Percentiles rank a stretch among this genome's conserved stretches.
Evolutionary conservation across 2,888 invertebrate species (phyloP).

Genomic region (Anticlea derivata): DNA sequence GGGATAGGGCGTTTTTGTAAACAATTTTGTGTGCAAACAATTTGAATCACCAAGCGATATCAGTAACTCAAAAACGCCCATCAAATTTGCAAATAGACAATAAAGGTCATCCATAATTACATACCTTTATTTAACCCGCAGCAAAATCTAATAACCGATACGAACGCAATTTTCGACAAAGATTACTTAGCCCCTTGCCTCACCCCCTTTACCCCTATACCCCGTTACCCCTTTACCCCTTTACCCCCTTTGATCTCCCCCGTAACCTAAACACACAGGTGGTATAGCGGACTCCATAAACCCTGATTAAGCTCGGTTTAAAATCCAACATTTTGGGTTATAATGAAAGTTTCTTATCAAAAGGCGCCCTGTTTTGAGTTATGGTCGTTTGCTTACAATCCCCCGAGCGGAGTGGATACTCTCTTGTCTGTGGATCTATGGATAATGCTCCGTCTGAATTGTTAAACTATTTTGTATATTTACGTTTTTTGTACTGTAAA

Average conservation of each 20-base stretch:
- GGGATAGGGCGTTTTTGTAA: background rate
- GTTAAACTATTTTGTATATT: constrained; percentile 1
- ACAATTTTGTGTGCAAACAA: constrained; percentile 11
- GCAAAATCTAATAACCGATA: constrained; percentile 68
- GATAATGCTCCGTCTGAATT: constrained; percentile 29
- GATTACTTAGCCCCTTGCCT: constrained; percentile 58
- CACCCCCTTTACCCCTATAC: constrained; percentile 41
- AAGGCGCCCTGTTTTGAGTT: constrained; percentile 73
- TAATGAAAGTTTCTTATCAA: constrained; percentile 84
- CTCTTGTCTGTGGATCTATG: constrained; percentile 32
- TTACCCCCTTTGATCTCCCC: constrained; percentile 11
- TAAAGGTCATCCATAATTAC: constrained; percentile 44
- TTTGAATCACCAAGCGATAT: constrained; percentile 19
- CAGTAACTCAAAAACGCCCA: constrained; percentile 25
- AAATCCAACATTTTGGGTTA: constrained; percentile 76
- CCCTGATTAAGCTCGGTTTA: constrained; percentile 80
- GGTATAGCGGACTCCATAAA: constrained; percentile 59
- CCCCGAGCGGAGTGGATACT: constrained; percentile 34
- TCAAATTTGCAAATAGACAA: constrained; percentile 31
- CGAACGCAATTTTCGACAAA: constrained; percentile 71
- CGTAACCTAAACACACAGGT: constrained; percentile 76
- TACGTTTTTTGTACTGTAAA: too few relatives aligned
- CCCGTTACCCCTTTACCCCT: constrained; percentile 40
- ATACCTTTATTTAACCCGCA: constrained; percentile 49
- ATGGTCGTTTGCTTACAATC: constrained; percentile 62